phyloP scores from a whole-genome alignment of 1,140 invertebrate genomes.

The Panonychus citri region DNA sequence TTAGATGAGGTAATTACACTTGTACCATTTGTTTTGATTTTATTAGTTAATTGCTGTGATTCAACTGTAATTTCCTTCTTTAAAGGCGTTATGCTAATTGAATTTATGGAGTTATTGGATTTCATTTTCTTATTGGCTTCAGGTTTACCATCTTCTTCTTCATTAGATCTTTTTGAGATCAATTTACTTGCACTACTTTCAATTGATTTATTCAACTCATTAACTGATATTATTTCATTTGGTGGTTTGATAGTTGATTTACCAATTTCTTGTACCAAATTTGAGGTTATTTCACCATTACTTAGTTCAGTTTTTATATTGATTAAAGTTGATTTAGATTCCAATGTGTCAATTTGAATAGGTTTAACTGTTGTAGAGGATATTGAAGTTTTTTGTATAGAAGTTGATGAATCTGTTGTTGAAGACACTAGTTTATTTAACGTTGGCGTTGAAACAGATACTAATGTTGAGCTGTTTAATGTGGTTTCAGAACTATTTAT shows the following conservation, averaged over 20 bases:
- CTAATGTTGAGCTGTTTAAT: background rate
- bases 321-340: background rate
- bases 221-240: too few species aligned
- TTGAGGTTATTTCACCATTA: background rate
- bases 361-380: too few species aligned
- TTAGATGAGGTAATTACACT: background rate
- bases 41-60: too few species aligned
- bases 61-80: background rate
- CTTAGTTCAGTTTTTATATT: background rate
- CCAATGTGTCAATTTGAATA: background rate
- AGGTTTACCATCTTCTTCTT: background rate
- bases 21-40: background rate
- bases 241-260: too few species aligned
- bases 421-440: background rate
- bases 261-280: too few species aligned
- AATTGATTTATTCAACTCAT: background rate
- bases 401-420: background rate
- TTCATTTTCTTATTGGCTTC: constrained; percentile 1
- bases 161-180: constrained; percentile 4
- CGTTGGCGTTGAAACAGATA: background rate
- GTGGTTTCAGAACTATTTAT: background rate
- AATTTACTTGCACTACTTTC: constrained; percentile 4
- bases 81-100: background rate
- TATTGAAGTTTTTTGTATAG: background rate
- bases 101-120: background rate